Percentiles rank a stretch among this genome's conserved stretches.
These are phyloP conservation scores for Gorsachius goisagi DNA, from an alignment of 2,113 vertebrate genomes.

Conservation along the genomic window DNA sequence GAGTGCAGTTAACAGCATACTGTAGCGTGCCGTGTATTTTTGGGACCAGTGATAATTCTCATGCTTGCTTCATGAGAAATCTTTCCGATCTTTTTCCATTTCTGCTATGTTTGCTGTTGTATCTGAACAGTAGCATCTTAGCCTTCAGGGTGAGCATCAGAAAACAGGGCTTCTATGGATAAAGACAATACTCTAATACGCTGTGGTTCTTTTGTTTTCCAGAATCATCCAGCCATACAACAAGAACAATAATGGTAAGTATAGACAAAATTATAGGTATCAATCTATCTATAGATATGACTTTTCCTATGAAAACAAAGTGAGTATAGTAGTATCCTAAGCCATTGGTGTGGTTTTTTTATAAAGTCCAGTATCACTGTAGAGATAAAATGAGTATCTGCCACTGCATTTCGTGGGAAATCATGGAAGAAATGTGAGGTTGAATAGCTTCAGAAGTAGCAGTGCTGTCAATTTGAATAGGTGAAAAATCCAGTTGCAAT, in stretches of 20 bases:
- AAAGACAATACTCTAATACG: background rate
- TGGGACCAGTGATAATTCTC: background rate
- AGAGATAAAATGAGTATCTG: background rate
- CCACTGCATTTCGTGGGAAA: background rate
- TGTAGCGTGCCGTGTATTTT: background rate
- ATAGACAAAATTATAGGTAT: background rate
- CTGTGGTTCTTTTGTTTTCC: conserved; percentile 62
- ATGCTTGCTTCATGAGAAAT: background rate
- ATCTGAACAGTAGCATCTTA: background rate
- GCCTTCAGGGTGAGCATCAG: background rate
- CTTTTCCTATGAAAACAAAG: background rate
- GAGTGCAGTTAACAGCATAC: background rate
- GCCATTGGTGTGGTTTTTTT: background rate
- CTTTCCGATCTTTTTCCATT: background rate
- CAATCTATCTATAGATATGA: background rate
- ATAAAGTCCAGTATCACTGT: background rate
- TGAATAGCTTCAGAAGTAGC: background rate
- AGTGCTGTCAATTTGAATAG: background rate
- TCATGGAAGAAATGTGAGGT: background rate
- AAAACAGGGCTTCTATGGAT: background rate
- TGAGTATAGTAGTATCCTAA: background rate
- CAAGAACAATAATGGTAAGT: conserved; percentile 83
- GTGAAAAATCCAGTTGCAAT: background rate
- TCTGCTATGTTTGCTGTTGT: background rate
- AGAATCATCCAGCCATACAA: conserved; percentile 81